Conservation (phyloP, 1,140 invertebrate species). For the Sycophaga agraensis region DNA sequence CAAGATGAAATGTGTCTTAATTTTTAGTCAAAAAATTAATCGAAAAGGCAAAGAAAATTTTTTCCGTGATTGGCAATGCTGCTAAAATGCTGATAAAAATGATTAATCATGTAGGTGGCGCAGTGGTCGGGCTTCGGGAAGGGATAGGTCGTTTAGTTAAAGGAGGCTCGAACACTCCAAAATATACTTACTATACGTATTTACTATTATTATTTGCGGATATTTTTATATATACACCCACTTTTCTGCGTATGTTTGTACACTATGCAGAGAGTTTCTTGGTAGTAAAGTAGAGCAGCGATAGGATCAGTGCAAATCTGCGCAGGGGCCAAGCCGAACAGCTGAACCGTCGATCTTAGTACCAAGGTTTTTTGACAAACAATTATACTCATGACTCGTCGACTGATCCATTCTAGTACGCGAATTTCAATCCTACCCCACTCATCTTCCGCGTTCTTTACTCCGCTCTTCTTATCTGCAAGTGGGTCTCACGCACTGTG, state of each 20-base stretch:
- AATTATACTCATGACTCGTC: too few relatives aligned
- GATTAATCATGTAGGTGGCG: constrained; percentile 21
- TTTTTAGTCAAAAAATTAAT: too few relatives aligned
- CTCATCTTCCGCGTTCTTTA: not conserved
- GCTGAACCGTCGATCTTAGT: constrained; percentile 16
- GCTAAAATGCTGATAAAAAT: too few relatives aligned
- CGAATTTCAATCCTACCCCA: not conserved
- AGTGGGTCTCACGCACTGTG: not conserved
- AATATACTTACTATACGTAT: constrained; percentile 3
- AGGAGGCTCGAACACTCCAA: constrained; percentile 2
- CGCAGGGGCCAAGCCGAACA: constrained; percentile 10
- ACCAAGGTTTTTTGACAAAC: constrained; percentile 13
- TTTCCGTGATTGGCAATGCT: too few relatives aligned
- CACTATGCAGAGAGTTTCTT: not conserved
- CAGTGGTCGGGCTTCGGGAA: not conserved
- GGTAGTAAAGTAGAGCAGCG: constrained; percentile 2
- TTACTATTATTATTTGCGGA: constrained; percentile 25
- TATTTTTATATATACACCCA: constrained; percentile 5
- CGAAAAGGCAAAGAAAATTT: too few relatives aligned
- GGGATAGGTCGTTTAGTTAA: not conserved
- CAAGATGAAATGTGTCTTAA: too few relatives aligned
- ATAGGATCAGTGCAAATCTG: not conserved
- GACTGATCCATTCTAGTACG: too few relatives aligned
- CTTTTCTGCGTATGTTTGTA: constrained; percentile 18
- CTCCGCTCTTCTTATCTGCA: not conserved